Evolutionary conservation across 1,140 invertebrate species (phyloP).

Genomic region (Caenorhabditis latens): DNA sequence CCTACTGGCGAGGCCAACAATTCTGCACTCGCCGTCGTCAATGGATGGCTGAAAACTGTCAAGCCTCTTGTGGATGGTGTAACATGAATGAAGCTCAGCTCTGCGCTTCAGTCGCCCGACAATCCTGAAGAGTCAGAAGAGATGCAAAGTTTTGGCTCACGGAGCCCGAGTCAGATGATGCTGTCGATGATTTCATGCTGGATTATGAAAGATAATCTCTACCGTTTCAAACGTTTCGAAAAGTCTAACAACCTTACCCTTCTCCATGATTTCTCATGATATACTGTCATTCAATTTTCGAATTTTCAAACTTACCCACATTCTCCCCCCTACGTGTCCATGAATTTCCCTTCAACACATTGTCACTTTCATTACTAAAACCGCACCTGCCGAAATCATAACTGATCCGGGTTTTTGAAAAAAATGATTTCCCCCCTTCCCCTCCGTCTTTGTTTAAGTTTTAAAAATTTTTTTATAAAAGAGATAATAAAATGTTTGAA

Average conservation of each 20-base stretch:
- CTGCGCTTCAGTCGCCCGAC: conserved; percentile 60
- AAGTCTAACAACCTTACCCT: neutral
- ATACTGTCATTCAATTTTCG: neutral
- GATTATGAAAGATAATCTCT: conserved; percentile 15
- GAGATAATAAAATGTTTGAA: too few species aligned
- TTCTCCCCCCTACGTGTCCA: neutral
- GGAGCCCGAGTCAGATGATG: neutral
- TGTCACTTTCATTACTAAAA: neutral
- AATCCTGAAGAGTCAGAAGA: conserved; percentile 11
- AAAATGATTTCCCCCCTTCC: conserved; percentile 10
- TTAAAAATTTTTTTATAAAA: too few species aligned
- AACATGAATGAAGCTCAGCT: conserved; percentile 57
- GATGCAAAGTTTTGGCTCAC: conserved; percentile 29
- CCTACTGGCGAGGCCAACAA: conserved; percentile 64
- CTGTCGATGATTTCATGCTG: conserved; percentile 29
- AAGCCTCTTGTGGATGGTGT: conserved; percentile 67
- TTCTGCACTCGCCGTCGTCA: conserved; percentile 65
- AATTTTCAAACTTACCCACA: neutral
- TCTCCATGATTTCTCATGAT: neutral
- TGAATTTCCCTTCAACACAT: neutral
- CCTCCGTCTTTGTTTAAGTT: too few species aligned
- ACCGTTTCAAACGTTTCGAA: neutral
- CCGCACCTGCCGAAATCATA: conserved; percentile 45
- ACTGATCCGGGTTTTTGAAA: conserved; percentile 46
- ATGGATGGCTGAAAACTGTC: conserved; percentile 69